Percentiles rank a stretch among this genome's conserved stretches.
Conservation (phyloP, 2,888 invertebrate genomes). For the Labia minor region DNA sequence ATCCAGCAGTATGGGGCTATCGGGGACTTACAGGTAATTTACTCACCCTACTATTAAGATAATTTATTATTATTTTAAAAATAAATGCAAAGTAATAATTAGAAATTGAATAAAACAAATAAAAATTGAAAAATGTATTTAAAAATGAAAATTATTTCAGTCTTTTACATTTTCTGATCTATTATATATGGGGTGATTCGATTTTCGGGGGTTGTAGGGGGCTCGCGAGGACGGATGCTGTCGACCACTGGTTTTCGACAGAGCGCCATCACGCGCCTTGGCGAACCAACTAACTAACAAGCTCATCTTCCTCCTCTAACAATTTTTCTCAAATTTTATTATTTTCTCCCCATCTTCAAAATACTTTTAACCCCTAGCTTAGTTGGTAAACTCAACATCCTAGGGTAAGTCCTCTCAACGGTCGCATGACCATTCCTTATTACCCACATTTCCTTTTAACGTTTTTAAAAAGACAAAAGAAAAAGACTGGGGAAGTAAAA, state of each 20-base stretch:
- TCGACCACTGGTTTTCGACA: neutral
- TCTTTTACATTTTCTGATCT: constrained; percentile 15
- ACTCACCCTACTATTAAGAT: too few species aligned
- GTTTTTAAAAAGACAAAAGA: too few species aligned
- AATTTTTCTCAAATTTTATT: neutral
- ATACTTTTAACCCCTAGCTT: neutral
- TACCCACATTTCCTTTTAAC: too few species aligned
- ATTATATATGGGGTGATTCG: too few species aligned
- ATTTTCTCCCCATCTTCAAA: neutral
- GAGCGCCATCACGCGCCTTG: neutral
- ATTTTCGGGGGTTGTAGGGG: constrained; percentile 8
- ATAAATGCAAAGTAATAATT: too few species aligned
- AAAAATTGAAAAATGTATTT: too few species aligned
- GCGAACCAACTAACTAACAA: neutral
- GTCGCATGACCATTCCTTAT: too few species aligned
- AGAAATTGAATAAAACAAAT: too few species aligned
- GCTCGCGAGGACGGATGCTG: neutral
- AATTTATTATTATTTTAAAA: constrained; percentile 19
- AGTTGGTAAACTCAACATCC: constrained; percentile 5
- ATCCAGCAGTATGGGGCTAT: constrained; percentile 64
- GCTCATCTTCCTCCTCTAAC: neutral
- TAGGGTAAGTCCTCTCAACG: neutral
- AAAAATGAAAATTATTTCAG: too few species aligned
- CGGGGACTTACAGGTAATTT: constrained; percentile 62
- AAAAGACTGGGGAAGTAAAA: too few species aligned